Conservation (phyloP, 30 jellyfish, hydroid and myxozoan species). For the Chironex yamaguchii region DNA sequence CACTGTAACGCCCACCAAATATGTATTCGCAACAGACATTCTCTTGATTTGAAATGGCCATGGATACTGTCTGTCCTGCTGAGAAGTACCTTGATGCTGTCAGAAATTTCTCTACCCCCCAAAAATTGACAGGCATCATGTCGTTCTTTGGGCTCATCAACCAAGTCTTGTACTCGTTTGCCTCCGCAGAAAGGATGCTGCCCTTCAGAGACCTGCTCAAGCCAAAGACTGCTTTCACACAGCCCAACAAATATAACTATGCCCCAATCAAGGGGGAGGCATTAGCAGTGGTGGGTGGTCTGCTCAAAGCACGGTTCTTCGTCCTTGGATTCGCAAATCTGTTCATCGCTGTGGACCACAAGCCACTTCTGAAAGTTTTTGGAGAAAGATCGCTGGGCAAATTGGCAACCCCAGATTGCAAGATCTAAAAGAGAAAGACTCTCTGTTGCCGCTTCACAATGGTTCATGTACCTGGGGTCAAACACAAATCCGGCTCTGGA, state of each 20-base stretch:
- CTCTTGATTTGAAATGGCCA: conserved; percentile 70
- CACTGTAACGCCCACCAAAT: conserved; percentile 27
- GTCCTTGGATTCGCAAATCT: conserved; percentile 54
- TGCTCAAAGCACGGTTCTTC: conserved; percentile 40
- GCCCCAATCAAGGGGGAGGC: conserved; percentile 76
- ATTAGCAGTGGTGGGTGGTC: conserved; percentile 49
- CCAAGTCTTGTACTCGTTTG: conserved; percentile 61
- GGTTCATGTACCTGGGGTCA: neutral
- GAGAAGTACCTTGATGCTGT: conserved; percentile 8
- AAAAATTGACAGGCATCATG: conserved; percentile 37
- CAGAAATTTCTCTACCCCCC: conserved; percentile 54
- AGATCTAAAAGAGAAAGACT: conserved; percentile 33
- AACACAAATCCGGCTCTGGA: too few species aligned
- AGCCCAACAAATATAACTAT: conserved; percentile 32
- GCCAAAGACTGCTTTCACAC: conserved; percentile 36
- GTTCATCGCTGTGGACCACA: conserved; percentile 27
- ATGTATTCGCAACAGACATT: conserved; percentile 43
- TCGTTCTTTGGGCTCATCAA: conserved; percentile 78
- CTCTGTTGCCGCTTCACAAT: neutral
- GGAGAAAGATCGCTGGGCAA: conserved; percentile 36
- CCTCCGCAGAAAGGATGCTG: conserved; percentile 52
- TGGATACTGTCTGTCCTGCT: conserved; percentile 49
- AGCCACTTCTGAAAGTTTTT: conserved; percentile 39
- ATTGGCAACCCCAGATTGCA: conserved; percentile 21
- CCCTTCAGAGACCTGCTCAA: conserved; percentile 62